Conservation (phyloP, 2,797 vertebrate genomes). For the Melanotaenia maccullochi region DNA sequence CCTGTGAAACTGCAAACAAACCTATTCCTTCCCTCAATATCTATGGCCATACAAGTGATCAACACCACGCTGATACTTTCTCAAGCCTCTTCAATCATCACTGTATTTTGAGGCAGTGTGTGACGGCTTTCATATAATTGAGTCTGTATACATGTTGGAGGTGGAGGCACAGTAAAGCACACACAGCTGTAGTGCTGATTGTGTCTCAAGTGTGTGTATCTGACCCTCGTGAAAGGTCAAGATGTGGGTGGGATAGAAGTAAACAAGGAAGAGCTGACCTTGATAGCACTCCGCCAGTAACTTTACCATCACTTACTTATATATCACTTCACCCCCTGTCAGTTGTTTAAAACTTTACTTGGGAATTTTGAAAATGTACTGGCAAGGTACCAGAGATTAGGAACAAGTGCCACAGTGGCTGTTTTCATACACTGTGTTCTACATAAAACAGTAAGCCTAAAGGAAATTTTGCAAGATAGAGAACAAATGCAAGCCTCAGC, state of each 20-base stretch:
- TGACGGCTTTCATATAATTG: slow-evolving; percentile 6
- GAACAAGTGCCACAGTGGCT: slow-evolving; percentile 20
- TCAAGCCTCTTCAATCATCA: slow-evolving; percentile 36
- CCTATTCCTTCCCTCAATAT: slow-evolving; percentile 40
- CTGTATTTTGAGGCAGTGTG: not conserved
- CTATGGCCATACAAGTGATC: slow-evolving; percentile 31
- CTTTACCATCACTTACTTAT: slow-evolving; percentile 18
- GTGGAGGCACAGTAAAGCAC: slow-evolving; percentile 34
- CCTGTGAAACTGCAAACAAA: slow-evolving; percentile 68
- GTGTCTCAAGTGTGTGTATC: slow-evolving; percentile 45
- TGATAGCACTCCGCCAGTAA: slow-evolving; percentile 33
- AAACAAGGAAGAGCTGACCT: slow-evolving; percentile 32
- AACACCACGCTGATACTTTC: slow-evolving; percentile 67
- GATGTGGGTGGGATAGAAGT: slow-evolving; percentile 14
- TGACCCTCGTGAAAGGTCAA: slow-evolving; percentile 29
- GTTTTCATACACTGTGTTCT: slow-evolving; percentile 38
- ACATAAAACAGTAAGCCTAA: slow-evolving; percentile 37
- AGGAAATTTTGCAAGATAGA: slow-evolving; percentile 51
- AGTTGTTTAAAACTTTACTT: slow-evolving; percentile 31
- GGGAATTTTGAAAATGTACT: slow-evolving; percentile 38
- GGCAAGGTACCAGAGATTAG: slow-evolving; percentile 35
- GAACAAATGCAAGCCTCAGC: slow-evolving; percentile 59
- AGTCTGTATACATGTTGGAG: slow-evolving; percentile 13
- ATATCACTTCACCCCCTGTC: slow-evolving; percentile 25
- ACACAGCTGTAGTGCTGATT: slow-evolving; percentile 60